Evolutionary conservation across 2,113 vertebrate genomes (phyloP).

Genomic region (Phodopus roborovskii): DNA sequence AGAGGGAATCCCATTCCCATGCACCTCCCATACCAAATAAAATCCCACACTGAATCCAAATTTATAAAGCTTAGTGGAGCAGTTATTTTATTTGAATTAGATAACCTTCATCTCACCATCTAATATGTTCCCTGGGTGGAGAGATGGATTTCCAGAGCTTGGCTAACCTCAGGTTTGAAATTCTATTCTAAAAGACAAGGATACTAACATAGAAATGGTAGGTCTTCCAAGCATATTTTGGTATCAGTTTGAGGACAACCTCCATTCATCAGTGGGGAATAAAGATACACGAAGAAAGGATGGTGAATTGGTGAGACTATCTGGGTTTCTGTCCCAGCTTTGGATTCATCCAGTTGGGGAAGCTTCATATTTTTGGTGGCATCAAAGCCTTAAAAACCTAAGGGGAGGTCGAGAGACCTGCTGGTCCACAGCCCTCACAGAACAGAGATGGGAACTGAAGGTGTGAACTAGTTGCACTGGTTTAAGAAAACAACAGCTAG

Average conservation of each 20-base stretch:
- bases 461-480: background rate
- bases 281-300: conserved; percentile 16
- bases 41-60: conserved; percentile 3
- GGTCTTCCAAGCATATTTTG: background rate
- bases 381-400: background rate
- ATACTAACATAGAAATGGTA: background rate
- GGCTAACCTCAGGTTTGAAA: conserved; percentile 1
- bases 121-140: background rate
- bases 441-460: background rate
- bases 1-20: background rate
- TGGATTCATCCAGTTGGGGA: background rate
- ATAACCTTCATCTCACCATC: background rate
- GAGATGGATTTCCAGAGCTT: background rate
- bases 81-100: conserved; percentile 12
- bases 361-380: background rate
- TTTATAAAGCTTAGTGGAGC: background rate
- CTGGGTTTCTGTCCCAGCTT: background rate
- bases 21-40: background rate
- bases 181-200: conserved; percentile 5
- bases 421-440: background rate
- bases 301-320: background rate
- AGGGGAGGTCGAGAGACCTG: background rate
- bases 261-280: conserved; percentile 12
- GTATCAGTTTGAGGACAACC: background rate
- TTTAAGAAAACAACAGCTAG: background rate